A percentile compares a stretch with the other conserved stretches of the same genome.
Conservation (phyloP, 1,140 invertebrate species). For the Ptiloglossa arizonensis region DNA sequence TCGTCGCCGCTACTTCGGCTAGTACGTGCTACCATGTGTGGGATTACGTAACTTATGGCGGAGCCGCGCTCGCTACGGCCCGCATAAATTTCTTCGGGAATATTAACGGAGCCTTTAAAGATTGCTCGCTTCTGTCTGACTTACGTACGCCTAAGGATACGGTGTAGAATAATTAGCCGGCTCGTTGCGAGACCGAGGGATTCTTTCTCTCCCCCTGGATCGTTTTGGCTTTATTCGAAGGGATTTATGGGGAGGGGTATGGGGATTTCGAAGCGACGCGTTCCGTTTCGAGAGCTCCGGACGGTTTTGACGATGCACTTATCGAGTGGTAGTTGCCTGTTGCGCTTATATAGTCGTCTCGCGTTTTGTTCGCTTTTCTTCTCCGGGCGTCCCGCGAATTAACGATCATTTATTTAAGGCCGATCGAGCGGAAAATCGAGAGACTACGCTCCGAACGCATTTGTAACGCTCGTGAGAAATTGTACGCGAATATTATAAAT, state of each 20-base stretch:
- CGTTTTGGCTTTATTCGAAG: neutral
- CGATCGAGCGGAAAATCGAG: no score
- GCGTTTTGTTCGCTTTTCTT: no score
- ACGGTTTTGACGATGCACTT: no score
- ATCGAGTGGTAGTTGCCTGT: no score
- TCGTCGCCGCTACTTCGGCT: conserved; percentile 41
- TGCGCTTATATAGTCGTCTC: no score
- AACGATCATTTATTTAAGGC: no score
- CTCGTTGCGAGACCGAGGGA: neutral
- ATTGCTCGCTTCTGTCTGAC: conserved; percentile 31
- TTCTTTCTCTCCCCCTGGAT: neutral
- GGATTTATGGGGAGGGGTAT: conserved; percentile 7
- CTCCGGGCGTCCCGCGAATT: no score
- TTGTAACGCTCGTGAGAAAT: no score
- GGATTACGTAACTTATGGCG: conserved; percentile 50
- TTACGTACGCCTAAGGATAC: conserved; percentile 7
- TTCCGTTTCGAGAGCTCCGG: no score
- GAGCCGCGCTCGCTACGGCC: conserved; percentile 21
- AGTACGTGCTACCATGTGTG: conserved; percentile 43
- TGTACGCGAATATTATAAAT: no score
- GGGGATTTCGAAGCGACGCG: no score
- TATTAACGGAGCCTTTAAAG: conserved; percentile 45
- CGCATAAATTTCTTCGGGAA: conserved; percentile 48
- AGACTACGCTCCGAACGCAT: no score
- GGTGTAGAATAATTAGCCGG: conserved; percentile 36